Evolutionary conservation across 2,113 vertebrate genomes (phyloP), one percentile per base, ranked within the genome.

Genomic region (Entosphenus tridentatus): DNA sequence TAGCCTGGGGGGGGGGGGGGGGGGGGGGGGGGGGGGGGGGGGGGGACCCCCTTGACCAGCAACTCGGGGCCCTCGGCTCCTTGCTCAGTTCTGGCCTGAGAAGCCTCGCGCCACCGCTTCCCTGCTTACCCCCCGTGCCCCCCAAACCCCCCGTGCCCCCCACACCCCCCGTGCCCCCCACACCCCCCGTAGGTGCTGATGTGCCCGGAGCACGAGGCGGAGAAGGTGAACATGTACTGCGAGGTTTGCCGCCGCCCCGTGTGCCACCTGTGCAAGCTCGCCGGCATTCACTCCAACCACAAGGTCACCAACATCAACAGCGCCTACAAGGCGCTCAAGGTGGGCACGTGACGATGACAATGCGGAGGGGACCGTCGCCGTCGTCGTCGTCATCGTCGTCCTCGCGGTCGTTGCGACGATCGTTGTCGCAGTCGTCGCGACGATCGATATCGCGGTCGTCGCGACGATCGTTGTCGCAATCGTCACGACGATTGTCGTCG

Each of bases 261-360:
- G 71, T 95, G 92, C 75, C 81, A 85, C 18, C 80, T 95, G 57
- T 96, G 92, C 75, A 87, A 92, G 2, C 83, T 91, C 14, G 82
- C 87, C 1, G 84, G 91, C 11, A 77, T 82, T 16, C 92, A 96
- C 78, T 82, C 85, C 1, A 83, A 86, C 17, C 92, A 97, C 79
- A 95, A 92, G 78, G 83, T 96, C 75, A 80, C 87, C 2, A 87
- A 89, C 0, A 84, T 93, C 70, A 82, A 87, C 75, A 85, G 82
- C 56, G 89, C 89, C 72, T 95, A 87, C 80, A 90, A 95, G 77
- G 84, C 87, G 62, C 84, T 97, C 56, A 89, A 91, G 85, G 92
- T 95, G 72, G 70, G 75, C 10, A 11, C 39, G 39, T 39, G 39
- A 39, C 39, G 39, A 39, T 7, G 39, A 39, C 39, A 5, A 39